Evolutionary conservation across 2,888 invertebrate genomes (phyloP), one percentile per base, ranked within the genome.

Genomic region (Melipona beecheii): DNA sequence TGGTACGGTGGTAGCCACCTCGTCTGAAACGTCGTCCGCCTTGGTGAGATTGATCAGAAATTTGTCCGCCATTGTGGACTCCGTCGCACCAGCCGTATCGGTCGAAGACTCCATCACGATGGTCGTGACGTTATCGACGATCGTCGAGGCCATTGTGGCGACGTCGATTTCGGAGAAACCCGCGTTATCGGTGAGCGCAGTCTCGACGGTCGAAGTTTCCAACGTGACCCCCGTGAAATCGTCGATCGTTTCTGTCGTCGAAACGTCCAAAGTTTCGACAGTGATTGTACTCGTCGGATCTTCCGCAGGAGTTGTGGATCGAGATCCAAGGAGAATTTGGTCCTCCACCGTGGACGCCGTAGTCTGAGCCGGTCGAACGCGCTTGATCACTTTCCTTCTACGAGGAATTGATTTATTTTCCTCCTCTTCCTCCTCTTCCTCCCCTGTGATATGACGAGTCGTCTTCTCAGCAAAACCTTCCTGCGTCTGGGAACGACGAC

Each of bases 371-470:
- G 92, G 91, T 52, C 93, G 90, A 50, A 94, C 70, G 15, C 93
- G 91, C 83, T 90, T 91, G 27, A 93, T 81, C 50, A 93, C 83
- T 86, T 93, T 93, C 31, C 92, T 90, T 71, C 90, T 90, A 36
- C 92, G 90, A 52, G 66, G 65, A 24, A 49, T 3, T 19, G 58
- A 58, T 43, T 71, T 75, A 5, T 82, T 65, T 9, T 73, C 69
- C 13, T 84, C 68, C 9, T 87, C 71, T 11, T 43, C 9, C 9
- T 43, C 9, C 43, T 43, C 1, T 9, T 43, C 11, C 43, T 9
- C 9, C 43, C 43, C 1, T 43, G 9, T 43, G 71, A 66, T 56
- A 71, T 17, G 0, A 89, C 84, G 0, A 90, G 92, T 58, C 91
- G 84, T 60, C 89, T 91, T 74, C 90, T 87, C 62, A 90, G 66